phyloP scores from a whole-genome alignment of 2,113 vertebrate genomes.

The Salvelinus namaycush region DNA sequence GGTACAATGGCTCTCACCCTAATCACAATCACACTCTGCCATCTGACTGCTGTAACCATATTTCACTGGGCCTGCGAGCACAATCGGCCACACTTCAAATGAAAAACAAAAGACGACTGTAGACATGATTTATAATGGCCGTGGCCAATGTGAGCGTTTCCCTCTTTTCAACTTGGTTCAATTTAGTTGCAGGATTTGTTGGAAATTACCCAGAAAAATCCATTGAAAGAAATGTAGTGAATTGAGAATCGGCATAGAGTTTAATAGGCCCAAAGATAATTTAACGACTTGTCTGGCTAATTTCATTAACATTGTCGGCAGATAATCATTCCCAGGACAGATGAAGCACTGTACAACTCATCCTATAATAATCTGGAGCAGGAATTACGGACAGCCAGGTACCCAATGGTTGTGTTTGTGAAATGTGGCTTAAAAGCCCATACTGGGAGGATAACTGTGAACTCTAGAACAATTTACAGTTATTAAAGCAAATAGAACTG shows the following conservation, averaged over 20 bases:
- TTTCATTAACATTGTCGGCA: constrained; percentile 51
- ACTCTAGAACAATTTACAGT: background rate
- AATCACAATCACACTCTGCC: constrained; percentile 43
- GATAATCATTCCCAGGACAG: constrained; percentile 34
- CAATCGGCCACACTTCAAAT: constrained; percentile 23
- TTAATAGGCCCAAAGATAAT: constrained; percentile 28
- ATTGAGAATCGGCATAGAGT: constrained; percentile 27
- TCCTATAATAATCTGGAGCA: constrained; percentile 32
- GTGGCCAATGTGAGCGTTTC: constrained; percentile 14
- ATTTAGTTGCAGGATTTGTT: constrained; percentile 32
- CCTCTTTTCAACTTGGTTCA: constrained; percentile 23
- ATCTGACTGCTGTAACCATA: constrained; percentile 30
- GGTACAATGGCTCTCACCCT: constrained; percentile 49
- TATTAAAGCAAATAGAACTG: background rate
- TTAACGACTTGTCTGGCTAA: constrained; percentile 43
- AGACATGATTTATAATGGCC: constrained; percentile 38
- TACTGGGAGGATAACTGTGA: too few relatives aligned
- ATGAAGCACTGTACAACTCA: constrained; percentile 29
- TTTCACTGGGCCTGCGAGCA: constrained; percentile 16
- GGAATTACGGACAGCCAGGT: constrained; percentile 38
- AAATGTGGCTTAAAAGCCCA: background rate
- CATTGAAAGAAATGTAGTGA: constrained; percentile 35
- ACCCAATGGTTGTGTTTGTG: constrained; percentile 23
- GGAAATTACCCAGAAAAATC: constrained; percentile 37
- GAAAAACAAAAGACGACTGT: constrained; percentile 41